These are phyloP conservation scores for Tenualosa ilisha DNA, from an alignment of 2,797 vertebrate species.

Conservation along the genomic window DNA sequence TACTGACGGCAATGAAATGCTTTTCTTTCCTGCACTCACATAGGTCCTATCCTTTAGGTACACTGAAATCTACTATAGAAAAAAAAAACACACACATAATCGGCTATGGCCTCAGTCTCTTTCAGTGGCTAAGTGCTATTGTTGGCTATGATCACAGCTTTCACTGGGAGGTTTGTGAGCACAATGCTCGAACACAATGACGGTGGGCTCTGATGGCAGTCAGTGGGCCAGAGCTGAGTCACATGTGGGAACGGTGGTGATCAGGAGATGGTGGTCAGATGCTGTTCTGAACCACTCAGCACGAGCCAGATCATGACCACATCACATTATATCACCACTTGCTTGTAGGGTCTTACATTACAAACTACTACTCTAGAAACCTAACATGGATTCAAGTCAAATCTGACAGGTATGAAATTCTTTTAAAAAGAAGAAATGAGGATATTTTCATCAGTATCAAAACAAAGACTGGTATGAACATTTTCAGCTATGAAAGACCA, in stretches of 20 bases:
- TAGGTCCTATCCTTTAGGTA: neutral
- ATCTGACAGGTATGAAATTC: neutral
- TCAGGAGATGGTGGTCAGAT: slow-evolving; percentile 48
- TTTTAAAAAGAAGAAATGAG: neutral
- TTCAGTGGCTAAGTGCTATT: slow-evolving; percentile 26
- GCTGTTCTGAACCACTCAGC: slow-evolving; percentile 53
- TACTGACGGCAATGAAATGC: neutral
- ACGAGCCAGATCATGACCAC: neutral
- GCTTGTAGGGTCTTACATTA: neutral
- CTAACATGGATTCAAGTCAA: neutral
- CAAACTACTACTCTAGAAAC: neutral
- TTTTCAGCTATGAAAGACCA: no score
- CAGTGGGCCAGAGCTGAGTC: slow-evolving; percentile 11
- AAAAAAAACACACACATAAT: neutral
- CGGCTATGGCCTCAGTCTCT: neutral
- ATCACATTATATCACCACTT: neutral
- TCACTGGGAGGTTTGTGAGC: neutral
- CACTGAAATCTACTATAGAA: neutral
- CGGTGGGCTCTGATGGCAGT: neutral
- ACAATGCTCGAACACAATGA: slow-evolving; percentile 32
- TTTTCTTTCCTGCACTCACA: neutral
- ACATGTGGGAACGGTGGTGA: slow-evolving; percentile 27
- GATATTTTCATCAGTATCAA: neutral
- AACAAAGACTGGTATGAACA: neutral
- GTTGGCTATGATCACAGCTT: slow-evolving; percentile 21